Percentiles rank a stretch among this genome's conserved stretches.
These are phyloP conservation scores for Pempheris klunzingeri DNA, from an alignment of 2,797 vertebrate genomes.

Conservation along the genomic window DNA sequence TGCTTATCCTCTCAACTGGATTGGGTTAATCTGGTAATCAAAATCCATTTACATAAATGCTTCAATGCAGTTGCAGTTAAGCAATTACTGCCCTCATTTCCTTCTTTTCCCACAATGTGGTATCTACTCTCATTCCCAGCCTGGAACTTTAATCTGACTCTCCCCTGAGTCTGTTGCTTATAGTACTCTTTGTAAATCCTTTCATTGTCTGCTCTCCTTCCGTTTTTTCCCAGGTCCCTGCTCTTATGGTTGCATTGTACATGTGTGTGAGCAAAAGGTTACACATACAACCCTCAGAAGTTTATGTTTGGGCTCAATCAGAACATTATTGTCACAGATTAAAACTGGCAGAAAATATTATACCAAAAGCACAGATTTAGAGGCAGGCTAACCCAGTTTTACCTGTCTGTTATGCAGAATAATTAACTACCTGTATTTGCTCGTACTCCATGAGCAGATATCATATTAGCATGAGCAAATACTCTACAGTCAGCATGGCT, in stretches of 20 bases:
- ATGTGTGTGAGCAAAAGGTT: background rate
- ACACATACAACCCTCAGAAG: background rate
- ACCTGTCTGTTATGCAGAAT: background rate
- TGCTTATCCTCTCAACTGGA: conserved; percentile 77
- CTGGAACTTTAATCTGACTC: conserved; percentile 49
- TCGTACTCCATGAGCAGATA: background rate
- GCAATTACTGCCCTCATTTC: conserved; percentile 67
- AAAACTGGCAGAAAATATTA: background rate
- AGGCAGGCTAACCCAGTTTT: background rate
- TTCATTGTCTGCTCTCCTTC: conserved; percentile 40
- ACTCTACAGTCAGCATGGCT: too few relatives aligned
- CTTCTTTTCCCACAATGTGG: conserved; percentile 50
- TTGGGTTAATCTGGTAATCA: conserved; percentile 80
- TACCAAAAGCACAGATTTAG: background rate
- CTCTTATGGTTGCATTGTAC: too few relatives aligned
- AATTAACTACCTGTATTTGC: background rate
- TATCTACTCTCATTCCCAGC: conserved; percentile 47
- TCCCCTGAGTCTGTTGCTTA: conserved; percentile 28
- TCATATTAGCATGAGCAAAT: too few relatives aligned
- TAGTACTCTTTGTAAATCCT: conserved; percentile 25
- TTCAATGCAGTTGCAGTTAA: conserved; percentile 69
- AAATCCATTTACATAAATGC: conserved; percentile 76
- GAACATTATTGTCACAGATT: background rate
- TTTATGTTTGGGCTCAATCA: conserved; percentile 11
- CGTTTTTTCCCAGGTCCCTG: background rate